phyloP scores from a whole-genome alignment of 1,140 invertebrate species.

The Akabosia matsudoensis region DNA sequence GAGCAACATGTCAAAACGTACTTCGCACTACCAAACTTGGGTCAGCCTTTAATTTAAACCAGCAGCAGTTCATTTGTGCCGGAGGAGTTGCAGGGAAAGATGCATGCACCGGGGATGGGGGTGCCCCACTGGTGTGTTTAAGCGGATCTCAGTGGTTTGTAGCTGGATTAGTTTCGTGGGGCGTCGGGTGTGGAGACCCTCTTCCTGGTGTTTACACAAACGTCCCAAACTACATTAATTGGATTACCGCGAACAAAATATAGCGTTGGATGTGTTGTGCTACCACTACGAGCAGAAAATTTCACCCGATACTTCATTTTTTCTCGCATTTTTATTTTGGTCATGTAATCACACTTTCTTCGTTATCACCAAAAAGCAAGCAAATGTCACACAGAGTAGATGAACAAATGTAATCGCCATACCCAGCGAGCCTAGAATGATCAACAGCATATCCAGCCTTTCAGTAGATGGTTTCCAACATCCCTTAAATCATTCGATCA shows the following conservation, averaged over 20 bases:
- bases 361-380: background rate
- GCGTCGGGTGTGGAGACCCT: background rate
- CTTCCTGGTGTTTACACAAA: background rate
- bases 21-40: background rate
- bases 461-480: too few species aligned
- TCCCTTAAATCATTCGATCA: too few species aligned
- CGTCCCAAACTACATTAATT: background rate
- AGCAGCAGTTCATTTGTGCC: conserved; percentile 6
- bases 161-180: background rate
- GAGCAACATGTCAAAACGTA: background rate
- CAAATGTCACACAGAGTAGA: background rate
- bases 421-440: too few species aligned
- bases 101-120: conserved; percentile 6
- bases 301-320: background rate
- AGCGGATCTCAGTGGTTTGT: conserved; percentile 11
- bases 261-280: background rate
- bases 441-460: too few species aligned
- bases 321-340: too few species aligned
- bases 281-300: background rate
- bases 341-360: background rate
- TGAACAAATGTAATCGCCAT: background rate
- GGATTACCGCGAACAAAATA: background rate
- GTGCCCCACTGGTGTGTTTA: background rate
- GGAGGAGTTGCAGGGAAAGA: background rate
- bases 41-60: background rate